Conservation (phyloP, 2,888 invertebrate genomes). For the Dryobota labecula region DNA sequence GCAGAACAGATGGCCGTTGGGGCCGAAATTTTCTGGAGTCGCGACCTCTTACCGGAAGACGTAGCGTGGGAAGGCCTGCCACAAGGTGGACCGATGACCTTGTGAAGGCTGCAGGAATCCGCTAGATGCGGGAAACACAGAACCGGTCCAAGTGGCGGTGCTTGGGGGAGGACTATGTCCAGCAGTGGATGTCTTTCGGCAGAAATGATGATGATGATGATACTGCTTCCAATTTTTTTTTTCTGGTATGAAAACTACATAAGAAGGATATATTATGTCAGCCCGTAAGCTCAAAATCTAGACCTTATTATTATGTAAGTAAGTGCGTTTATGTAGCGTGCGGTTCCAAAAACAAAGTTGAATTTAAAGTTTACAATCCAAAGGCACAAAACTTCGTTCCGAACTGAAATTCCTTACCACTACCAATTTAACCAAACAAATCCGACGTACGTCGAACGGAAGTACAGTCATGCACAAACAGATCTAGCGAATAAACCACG, state of each 20-base stretch:
- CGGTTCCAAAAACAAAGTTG: background rate
- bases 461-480: constrained; percentile 26
- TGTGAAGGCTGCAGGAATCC: no score
- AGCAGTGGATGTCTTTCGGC: no score
- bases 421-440: constrained; percentile 8
- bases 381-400: background rate
- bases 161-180: no score
- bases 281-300: background rate
- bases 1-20: no score
- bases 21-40: no score
- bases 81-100: no score
- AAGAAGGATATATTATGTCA: background rate
- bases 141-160: no score
- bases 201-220: no score
- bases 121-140: no score
- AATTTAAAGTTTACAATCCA: background rate
- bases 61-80: no score
- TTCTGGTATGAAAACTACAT: background rate
- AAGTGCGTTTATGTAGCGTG: background rate
- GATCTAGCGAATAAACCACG: constrained; percentile 20
- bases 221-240: background rate
- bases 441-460: constrained; percentile 1
- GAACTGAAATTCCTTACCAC: background rate
- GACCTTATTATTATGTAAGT: background rate
- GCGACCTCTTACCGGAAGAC: no score